phyloP scores from a whole-genome alignment of 2,888 invertebrate species.

The Petrophora chlorosata region DNA sequence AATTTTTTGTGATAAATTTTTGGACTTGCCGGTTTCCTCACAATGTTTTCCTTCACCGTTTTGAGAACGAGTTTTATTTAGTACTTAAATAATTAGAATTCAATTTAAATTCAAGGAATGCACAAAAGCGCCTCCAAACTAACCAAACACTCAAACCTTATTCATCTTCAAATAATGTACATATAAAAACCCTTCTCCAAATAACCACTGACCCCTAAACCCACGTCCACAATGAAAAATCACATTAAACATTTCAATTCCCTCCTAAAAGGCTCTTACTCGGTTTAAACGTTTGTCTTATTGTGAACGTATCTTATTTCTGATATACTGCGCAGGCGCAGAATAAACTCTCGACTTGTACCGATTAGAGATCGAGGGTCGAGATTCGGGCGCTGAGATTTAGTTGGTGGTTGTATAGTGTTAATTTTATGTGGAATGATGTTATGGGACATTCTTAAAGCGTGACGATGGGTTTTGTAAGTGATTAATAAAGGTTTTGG shows the following conservation, averaged over 20 bases:
- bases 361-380: conserved; percentile 17
- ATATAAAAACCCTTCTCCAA: background rate
- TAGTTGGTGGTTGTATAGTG: background rate
- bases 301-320: conserved; percentile 46
- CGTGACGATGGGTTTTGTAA: background rate
- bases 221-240: conserved; percentile 41
- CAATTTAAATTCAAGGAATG: no score
- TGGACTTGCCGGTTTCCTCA: no score
- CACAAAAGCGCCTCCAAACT: no score
- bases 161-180: no score
- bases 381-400: conserved; percentile 4
- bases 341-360: conserved; percentile 14
- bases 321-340: conserved; percentile 13
- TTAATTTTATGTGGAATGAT: conserved; percentile 6
- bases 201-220: conserved; percentile 21
- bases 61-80: no score
- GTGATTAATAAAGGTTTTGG: no score
- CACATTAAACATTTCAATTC: conserved; percentile 48
- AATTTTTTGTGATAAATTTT: no score
- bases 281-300: conserved; percentile 23
- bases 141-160: no score
- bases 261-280: conserved; percentile 47
- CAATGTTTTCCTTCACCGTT: no score
- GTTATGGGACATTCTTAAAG: background rate
- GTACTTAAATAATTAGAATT: no score